These are phyloP conservation scores for Cichladusa arquata DNA, from an alignment of 2,113 vertebrate species.

Conservation along the genomic window DNA sequence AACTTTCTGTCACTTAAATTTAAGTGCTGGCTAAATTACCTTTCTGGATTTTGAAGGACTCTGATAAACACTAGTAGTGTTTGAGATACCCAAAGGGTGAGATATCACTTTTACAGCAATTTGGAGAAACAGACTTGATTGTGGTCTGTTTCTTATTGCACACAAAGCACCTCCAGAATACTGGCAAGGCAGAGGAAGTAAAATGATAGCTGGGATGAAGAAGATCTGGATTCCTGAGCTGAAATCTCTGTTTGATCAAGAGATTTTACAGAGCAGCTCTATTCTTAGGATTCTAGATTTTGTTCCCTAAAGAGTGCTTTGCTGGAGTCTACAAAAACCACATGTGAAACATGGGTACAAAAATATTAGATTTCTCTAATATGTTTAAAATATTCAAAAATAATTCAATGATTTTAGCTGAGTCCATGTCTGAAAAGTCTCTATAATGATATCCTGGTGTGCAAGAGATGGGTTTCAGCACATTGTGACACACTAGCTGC, in stretches of 20 bases:
- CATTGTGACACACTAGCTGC: neutral
- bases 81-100: neutral
- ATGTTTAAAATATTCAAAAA: neutral
- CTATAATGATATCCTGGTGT: neutral
- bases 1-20: neutral
- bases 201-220: neutral
- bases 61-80: neutral
- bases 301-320: neutral
- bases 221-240: neutral
- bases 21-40: neutral
- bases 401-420: neutral
- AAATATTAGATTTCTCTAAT: neutral
- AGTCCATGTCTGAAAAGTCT: neutral
- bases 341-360: neutral
- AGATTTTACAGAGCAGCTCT: neutral
- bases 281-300: neutral
- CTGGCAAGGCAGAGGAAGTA: neutral
- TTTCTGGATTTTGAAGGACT: neutral
- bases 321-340: neutral
- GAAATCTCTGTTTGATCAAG: neutral
- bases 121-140: neutral
- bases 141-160: neutral
- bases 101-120: neutral
- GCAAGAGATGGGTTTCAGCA: neutral
- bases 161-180: neutral